These are phyloP conservation scores for Anthrax anthrax DNA, from an alignment of 2,888 invertebrate genomes.

Conservation along the genomic window DNA sequence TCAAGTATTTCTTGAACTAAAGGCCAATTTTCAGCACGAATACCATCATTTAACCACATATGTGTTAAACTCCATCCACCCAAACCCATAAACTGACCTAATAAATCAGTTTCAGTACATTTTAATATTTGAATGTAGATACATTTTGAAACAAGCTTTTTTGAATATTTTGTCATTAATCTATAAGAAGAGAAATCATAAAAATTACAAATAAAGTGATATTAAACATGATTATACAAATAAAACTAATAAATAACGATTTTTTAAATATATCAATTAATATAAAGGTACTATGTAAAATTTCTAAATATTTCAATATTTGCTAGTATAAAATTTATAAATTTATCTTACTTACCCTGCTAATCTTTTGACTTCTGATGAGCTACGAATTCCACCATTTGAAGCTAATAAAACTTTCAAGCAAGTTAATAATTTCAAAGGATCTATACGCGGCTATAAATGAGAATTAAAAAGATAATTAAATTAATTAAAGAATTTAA, in stretches of 20 bases:
- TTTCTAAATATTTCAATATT: no score
- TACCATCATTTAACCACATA: constrained; percentile 81
- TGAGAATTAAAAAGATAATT: neutral
- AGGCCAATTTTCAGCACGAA: constrained; percentile 70
- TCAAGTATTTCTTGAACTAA: constrained; percentile 76
- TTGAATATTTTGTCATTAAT: constrained; percentile 90
- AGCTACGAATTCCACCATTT: constrained; percentile 76
- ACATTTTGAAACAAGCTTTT: constrained; percentile 89
- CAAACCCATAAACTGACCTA: constrained; percentile 76
- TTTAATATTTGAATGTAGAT: constrained; percentile 87
- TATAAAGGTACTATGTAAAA: no score
- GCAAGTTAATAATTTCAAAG: constrained; percentile 74
- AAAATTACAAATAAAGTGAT: neutral
- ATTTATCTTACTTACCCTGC: constrained; percentile 50
- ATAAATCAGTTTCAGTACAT: constrained; percentile 65
- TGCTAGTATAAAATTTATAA: no score
- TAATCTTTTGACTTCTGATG: constrained; percentile 73
- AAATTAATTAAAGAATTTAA: no score
- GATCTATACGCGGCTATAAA: constrained; percentile 84
- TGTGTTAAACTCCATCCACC: constrained; percentile 88
- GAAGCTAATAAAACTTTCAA: constrained; percentile 71
- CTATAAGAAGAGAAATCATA: constrained; percentile 43
- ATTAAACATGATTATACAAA: no score
- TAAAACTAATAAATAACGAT: no score
- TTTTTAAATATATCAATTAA: no score